phyloP scores from a whole-genome alignment of 2,797 vertebrate genomes.

The Menidia menidia region DNA sequence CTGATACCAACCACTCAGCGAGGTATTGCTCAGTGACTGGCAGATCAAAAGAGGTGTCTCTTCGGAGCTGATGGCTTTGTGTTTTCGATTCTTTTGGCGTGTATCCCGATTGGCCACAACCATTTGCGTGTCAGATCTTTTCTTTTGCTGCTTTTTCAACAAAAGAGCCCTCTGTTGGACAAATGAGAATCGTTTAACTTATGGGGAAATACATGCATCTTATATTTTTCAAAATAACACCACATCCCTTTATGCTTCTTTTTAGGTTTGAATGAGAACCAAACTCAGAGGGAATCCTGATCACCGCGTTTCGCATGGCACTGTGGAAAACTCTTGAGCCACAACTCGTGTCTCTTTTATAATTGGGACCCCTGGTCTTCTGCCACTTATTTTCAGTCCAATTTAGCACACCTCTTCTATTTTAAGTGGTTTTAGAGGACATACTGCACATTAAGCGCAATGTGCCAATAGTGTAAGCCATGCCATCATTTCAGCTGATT shows the following conservation, averaged over 20 bases:
- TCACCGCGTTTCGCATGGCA: not conserved
- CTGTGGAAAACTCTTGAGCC: not conserved
- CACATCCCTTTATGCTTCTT: not conserved
- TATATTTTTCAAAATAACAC: not conserved
- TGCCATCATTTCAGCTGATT: too few species aligned
- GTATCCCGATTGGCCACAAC: conserved; percentile 86
- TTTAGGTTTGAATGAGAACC: not conserved
- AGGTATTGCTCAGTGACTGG: conserved; percentile 81
- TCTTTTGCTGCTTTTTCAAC: conserved; percentile 90
- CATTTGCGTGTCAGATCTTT: conserved; percentile 87
- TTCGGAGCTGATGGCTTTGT: conserved; percentile 69
- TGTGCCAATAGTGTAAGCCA: too few species aligned
- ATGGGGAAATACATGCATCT: too few species aligned
- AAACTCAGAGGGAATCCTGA: not conserved
- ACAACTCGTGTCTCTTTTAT: not conserved
- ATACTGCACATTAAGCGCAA: too few species aligned
- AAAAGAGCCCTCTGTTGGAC: conserved; percentile 81
- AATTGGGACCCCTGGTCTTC: too few species aligned
- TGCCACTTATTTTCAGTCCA: too few species aligned
- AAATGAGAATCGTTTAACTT: not conserved
- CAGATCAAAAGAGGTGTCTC: conserved; percentile 81
- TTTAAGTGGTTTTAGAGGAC: too few species aligned
- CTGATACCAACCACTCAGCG: conserved; percentile 75
- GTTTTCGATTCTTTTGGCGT: conserved; percentile 75
- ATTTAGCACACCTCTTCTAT: too few species aligned